Conservation (phyloP, 2,888 invertebrate species). For the Acrocyrtus sp. region DNA sequence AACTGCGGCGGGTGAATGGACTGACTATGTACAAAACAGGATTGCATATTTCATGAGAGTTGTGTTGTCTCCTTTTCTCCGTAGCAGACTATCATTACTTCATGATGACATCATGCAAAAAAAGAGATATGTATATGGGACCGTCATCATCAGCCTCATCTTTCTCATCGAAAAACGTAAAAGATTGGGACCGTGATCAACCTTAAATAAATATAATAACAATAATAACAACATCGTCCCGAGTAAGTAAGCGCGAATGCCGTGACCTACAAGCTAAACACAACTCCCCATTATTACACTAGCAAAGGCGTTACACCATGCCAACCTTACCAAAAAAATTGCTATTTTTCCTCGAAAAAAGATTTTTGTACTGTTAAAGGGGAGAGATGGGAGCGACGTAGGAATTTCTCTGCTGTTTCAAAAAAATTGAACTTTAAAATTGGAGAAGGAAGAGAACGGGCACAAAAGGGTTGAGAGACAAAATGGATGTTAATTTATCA, state of each 20-base stretch:
- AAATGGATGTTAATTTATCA: neutral
- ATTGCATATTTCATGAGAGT: constrained; percentile 27
- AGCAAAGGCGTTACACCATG: no score
- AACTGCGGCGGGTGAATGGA: neutral
- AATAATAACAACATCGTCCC: constrained; percentile 18
- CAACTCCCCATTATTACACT: no score
- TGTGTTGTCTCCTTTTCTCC: neutral
- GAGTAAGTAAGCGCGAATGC: neutral
- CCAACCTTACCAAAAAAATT: neutral
- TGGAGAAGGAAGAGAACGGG: neutral
- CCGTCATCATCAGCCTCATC: constrained; percentile 7
- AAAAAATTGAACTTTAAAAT: neutral
- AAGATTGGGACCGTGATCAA: constrained; percentile 36
- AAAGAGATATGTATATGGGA: no score
- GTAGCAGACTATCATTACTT: neutral
- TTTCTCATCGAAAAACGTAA: constrained; percentile 1
- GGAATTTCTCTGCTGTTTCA: neutral
- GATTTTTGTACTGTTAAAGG: neutral
- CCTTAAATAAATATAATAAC: constrained; percentile 21
- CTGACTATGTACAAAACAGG: neutral
- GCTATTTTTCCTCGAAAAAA: neutral
- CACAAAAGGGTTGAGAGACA: constrained; percentile 5
- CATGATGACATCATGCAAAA: constrained; percentile 27
- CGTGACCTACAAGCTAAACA: constrained; percentile 30
- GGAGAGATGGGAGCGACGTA: neutral